phyloP scores from a whole-genome alignment of 2,797 vertebrate genomes.

The Molothrus aeneus region DNA sequence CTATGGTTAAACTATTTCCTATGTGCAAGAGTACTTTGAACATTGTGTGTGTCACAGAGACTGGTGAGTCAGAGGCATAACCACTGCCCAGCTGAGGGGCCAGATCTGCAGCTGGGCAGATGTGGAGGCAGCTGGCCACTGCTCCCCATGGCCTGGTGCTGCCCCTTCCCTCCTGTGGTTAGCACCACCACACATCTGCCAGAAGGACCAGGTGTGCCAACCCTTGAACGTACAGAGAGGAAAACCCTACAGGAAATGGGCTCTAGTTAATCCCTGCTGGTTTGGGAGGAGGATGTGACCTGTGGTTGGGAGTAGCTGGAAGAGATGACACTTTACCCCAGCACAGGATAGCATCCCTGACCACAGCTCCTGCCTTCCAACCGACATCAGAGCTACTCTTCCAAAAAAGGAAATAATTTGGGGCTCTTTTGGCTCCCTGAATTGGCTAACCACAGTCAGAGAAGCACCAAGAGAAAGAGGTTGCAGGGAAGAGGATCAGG shows the following conservation, averaged over 20 bases:
- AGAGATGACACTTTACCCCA: not conserved
- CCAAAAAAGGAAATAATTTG: constrained; percentile 35
- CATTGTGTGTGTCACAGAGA: not conserved
- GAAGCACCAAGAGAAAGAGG: not conserved
- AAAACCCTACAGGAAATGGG: not conserved
- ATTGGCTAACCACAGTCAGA: not conserved
- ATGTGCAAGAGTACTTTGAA: constrained; percentile 16
- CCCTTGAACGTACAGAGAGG: not conserved
- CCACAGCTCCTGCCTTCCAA: not conserved
- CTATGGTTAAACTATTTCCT: constrained; percentile 43
- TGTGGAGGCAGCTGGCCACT: not conserved
- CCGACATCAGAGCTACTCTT: not conserved
- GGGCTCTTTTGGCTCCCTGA: not conserved
- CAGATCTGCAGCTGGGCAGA: constrained; percentile 8
- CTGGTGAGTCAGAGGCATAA: not conserved
- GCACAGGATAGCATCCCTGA: constrained; percentile 26
- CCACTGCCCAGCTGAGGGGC: not conserved
- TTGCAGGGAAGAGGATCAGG: not conserved
- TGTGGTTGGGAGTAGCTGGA: constrained; percentile 11
- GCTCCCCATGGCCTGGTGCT: fast-evolving
- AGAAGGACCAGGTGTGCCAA: not conserved
- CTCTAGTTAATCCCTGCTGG: not conserved
- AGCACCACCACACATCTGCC: not conserved
- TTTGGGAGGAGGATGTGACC: constrained; percentile 4
- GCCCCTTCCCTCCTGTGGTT: not conserved